These are phyloP conservation scores for Microtus oregoni DNA, from an alignment of 2,113 vertebrate genomes.

Conservation along the genomic window DNA sequence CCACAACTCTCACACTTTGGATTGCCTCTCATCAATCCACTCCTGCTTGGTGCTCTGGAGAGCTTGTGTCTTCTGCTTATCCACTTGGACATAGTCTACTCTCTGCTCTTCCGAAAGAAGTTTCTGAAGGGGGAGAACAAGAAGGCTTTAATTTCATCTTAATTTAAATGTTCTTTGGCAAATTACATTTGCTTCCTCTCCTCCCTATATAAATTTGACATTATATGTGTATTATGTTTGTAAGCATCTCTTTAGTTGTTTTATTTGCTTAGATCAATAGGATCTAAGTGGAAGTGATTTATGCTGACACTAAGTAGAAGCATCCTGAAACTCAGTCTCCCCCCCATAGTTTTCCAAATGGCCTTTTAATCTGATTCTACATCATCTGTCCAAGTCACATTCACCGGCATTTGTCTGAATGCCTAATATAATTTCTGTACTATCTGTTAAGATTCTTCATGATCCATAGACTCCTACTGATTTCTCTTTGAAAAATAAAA, in stretches of 20 bases:
- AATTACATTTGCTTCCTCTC: neutral
- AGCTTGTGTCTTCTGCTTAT: slow-evolving; percentile 98
- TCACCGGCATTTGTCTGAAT: slow-evolving; percentile 23
- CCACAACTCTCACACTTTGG: slow-evolving; percentile 89
- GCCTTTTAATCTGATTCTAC: slow-evolving; percentile 73
- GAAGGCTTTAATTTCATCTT: neutral
- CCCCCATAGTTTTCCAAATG: slow-evolving; percentile 69
- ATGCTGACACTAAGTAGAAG: neutral
- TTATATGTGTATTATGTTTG: neutral
- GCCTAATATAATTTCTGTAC: neutral
- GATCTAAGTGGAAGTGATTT: neutral
- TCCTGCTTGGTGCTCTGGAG: slow-evolving; percentile 96
- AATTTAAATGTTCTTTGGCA: neutral
- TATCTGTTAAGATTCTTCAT: slow-evolving; percentile 19
- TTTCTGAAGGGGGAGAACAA: slow-evolving; percentile 88
- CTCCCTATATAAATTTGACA: neutral
- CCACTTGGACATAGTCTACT: slow-evolving; percentile 98
- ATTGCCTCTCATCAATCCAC: slow-evolving; percentile 96
- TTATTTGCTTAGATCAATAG: neutral
- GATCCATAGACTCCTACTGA: neutral
- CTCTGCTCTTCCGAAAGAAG: slow-evolving; percentile 93
- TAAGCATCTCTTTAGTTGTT: neutral
- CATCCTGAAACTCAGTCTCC: neutral
- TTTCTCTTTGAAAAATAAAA: slow-evolving; percentile 32
- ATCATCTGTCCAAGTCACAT: slow-evolving; percentile 76